phyloP scores from a whole-genome alignment of 2,113 vertebrate genomes.

The Macquaria ambigua region DNA sequence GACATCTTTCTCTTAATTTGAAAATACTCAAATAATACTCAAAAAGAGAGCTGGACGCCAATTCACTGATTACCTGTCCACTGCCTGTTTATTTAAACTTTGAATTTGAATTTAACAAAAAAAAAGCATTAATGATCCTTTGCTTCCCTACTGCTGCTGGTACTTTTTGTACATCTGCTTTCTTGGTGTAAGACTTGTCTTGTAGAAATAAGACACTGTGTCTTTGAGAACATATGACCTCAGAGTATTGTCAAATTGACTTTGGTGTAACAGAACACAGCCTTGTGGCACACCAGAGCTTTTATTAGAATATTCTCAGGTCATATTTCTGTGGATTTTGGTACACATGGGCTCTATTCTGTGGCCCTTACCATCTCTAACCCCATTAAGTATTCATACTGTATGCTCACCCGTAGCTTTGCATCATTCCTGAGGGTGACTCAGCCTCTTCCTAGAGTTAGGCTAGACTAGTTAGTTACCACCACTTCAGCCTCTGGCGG shows the following conservation, averaged over 20 bases:
- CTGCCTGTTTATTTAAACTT: not conserved
- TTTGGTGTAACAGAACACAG: not conserved
- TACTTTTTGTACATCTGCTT: not conserved
- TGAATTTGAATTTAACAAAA: not conserved
- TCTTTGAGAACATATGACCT: not conserved
- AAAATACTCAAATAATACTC: not conserved
- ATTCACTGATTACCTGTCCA: not conserved
- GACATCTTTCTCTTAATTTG: not conserved
- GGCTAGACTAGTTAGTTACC: slow-evolving; percentile 42
- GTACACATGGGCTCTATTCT: slow-evolving; percentile 5
- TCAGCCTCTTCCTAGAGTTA: slow-evolving; percentile 27
- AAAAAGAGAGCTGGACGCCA: not conserved
- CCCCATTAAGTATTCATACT: slow-evolving; percentile 54
- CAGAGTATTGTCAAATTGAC: slow-evolving; percentile 4
- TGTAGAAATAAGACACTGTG: not conserved
- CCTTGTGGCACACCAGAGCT: slow-evolving; percentile 13
- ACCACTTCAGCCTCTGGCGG: slow-evolving; percentile 25
- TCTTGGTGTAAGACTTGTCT: not conserved
- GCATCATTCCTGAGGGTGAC: slow-evolving; percentile 29
- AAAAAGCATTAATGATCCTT: not conserved
- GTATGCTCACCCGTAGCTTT: slow-evolving; percentile 4
- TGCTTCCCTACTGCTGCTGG: not conserved
- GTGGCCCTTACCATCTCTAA: not conserved
- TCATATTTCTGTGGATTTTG: slow-evolving; percentile 22
- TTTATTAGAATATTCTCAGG: slow-evolving; percentile 35